A percentile compares a stretch with the other conserved stretches of the same genome.
phyloP scores from a whole-genome alignment of 1,140 invertebrate genomes.

The Bombus impatiens region DNA sequence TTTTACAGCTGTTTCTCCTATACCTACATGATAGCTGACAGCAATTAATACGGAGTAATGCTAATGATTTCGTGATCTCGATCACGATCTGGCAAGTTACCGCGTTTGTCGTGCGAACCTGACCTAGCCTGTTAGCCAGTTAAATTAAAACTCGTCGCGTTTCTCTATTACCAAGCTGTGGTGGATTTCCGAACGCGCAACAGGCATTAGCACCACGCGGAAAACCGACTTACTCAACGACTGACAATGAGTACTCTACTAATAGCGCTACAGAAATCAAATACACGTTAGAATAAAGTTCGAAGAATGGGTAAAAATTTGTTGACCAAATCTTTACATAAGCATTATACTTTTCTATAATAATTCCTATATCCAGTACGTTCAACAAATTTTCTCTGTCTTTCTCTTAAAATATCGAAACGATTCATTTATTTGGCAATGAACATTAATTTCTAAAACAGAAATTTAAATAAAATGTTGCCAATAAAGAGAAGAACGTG shows the following conservation, averaged over 20 bases:
- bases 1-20: neutral
- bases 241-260: neutral
- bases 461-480: no score
- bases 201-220: neutral
- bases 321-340: no score
- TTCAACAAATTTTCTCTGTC: no score
- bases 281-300: neutral
- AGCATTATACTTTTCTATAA: no score
- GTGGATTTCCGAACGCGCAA: conserved; percentile 24
- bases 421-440: no score
- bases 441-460: no score
- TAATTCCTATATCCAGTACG: no score
- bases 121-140: conserved; percentile 48
- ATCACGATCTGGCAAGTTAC: conserved; percentile 50
- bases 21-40: neutral
- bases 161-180: conserved; percentile 38
- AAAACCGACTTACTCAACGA: neutral
- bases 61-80: conserved; percentile 39
- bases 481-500: no score
- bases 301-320: no score
- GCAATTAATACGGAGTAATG: neutral
- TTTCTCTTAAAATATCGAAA: no score
- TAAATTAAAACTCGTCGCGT: conserved; percentile 56
- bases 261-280: neutral
- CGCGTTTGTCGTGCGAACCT: conserved; percentile 61